Evolutionary conservation across 2,888 invertebrate species (phyloP).

Genomic region (Lepidochrysops patricia): DNA sequence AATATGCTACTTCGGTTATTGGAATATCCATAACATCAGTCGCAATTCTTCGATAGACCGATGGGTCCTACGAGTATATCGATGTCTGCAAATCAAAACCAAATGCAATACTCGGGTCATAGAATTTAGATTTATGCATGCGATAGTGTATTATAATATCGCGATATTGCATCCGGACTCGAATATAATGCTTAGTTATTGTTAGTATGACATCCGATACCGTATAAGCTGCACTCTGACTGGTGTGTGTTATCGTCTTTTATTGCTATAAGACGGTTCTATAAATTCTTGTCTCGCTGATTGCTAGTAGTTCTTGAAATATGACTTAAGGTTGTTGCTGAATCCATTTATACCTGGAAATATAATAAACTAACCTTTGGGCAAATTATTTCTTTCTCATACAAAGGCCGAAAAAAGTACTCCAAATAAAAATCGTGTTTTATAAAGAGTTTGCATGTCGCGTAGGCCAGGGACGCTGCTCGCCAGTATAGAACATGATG

Average conservation of each 20-base stretch:
- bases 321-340: too few relatives aligned
- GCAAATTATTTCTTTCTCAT: too few relatives aligned
- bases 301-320: too few relatives aligned
- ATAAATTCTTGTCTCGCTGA: background rate
- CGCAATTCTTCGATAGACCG: constrained; percentile 16
- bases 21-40: background rate
- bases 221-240: background rate
- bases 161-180: constrained; percentile 15
- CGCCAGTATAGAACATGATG: too few relatives aligned
- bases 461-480: too few relatives aligned
- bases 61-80: too few relatives aligned
- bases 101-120: constrained; percentile 18
- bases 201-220: background rate
- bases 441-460: too few relatives aligned
- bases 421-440: too few relatives aligned
- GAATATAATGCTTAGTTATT: constrained; percentile 17
- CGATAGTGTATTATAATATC: constrained; percentile 11
- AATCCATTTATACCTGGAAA: too few relatives aligned
- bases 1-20: background rate
- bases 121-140: constrained; percentile 20
- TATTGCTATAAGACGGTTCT: background rate
- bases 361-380: too few relatives aligned
- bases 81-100: constrained; percentile 15
- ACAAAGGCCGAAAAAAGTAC: too few relatives aligned
- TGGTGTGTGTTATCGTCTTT: background rate